phyloP scores from a whole-genome alignment of 2,113 vertebrate species.

The Strix aluco region DNA sequence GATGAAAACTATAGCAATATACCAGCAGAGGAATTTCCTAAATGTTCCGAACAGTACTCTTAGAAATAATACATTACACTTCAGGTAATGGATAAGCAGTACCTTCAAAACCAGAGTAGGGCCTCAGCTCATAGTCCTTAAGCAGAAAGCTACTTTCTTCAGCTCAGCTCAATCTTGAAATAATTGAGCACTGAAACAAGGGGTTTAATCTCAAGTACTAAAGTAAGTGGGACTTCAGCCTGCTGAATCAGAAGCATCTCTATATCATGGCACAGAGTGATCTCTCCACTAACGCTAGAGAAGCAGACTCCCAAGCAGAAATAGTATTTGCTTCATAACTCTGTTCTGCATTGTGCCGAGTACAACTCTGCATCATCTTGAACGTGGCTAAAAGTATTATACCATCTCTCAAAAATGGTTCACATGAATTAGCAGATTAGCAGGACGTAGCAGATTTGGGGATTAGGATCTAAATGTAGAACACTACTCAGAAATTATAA shows the following conservation, averaged over 20 bases:
- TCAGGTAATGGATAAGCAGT: neutral
- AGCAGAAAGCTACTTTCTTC: neutral
- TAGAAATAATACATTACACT: neutral
- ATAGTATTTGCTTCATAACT: neutral
- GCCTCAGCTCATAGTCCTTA: neutral
- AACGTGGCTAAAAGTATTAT: neutral
- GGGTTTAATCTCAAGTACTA: neutral
- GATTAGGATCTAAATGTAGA: neutral
- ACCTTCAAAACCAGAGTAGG: neutral
- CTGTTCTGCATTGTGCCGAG: fast-evolving
- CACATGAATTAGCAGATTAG: neutral
- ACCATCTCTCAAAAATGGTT: neutral
- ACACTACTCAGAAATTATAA: neutral
- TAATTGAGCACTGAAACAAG: neutral
- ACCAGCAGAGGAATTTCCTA: neutral
- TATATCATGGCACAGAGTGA: fast-evolving
- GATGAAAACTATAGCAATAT: neutral
- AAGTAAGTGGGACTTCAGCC: neutral
- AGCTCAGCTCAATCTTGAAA: neutral
- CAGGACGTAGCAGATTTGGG: neutral
- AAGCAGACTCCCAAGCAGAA: neutral
- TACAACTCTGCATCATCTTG: neutral
- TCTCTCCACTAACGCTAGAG: neutral
- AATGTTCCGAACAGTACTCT: neutral
- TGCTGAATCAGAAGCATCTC: neutral